phyloP scores from a whole-genome alignment of 1,140 invertebrate species.

The Oncopodura yosiiana region DNA sequence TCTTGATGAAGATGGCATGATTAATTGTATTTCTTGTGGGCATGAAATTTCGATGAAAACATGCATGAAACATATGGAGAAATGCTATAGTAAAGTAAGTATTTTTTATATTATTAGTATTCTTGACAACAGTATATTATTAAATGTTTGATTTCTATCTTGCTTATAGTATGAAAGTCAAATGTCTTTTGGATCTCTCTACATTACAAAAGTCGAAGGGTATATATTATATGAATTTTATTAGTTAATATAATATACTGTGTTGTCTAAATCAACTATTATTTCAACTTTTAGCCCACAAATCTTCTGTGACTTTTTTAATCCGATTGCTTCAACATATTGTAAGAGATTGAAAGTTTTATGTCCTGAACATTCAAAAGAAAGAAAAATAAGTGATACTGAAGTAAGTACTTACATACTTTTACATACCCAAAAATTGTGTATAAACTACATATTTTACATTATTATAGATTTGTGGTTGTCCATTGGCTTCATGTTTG shows the following conservation, averaged over 20 bases:
- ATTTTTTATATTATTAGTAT: conserved; percentile 10
- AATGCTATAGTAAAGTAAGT: conserved; percentile 84
- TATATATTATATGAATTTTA: no score
- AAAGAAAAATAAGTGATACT: conserved; percentile 72
- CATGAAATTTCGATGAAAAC: conserved; percentile 79
- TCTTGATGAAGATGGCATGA: conserved; percentile 64
- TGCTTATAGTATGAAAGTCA: conserved; percentile 77
- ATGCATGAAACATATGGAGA: conserved; percentile 88
- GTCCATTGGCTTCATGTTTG: conserved; percentile 56
- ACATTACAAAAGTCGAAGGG: conserved; percentile 82
- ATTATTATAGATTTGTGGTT: conserved; percentile 64
- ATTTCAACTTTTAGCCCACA: conserved; percentile 68
- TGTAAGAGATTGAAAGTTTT: conserved; percentile 89
- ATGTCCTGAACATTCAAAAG: conserved; percentile 96
- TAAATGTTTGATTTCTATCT: no score
- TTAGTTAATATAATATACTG: no score
- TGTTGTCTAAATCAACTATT: no score
- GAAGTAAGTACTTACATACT: conserved; percentile 45
- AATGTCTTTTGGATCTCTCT: conserved; percentile 89
- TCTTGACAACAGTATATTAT: not conserved
- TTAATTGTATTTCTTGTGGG: conserved; percentile 93
- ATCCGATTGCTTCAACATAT: conserved; percentile 78
- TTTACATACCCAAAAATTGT: not conserved
- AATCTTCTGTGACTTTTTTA: conserved; percentile 98
- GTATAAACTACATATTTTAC: not conserved